Base-by-base conservation (phyloP, 1,140 invertebrate species). In the Ceratitis capitata region DNA sequence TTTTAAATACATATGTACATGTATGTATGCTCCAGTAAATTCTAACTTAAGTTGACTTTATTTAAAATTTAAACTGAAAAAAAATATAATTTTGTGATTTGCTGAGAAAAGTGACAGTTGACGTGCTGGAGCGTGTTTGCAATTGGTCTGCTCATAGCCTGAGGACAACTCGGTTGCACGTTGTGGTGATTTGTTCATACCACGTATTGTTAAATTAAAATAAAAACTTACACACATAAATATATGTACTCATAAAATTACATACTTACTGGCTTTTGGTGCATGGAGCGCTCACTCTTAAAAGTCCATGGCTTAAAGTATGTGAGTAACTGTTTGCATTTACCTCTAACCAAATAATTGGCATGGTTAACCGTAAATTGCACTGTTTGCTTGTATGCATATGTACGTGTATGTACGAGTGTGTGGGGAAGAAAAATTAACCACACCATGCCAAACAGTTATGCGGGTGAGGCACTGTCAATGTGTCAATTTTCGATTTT, bases 21-120 rank as follows among this genome's bases (percentile, higher is more conserved):
- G 23, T 10, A n/a, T 58, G 3, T 23, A 29, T 12, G 61, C 16
- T 3, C 6, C 61, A 69, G 32, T 29, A 5, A 69, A 29, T 69
- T 69, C 61, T 39, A 32, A 69, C 61, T 35, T 39, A 1, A 19
- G 61, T 19, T 26, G 12, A 61, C 3, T 32, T 32, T 19, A 69
- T 5, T n/a, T n/a, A n/a, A n/a, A n/a, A n/a, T n/a, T n/a, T n/a
- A n/a, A n/a, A n/a, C n/a, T n/a, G n/a, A n/a, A n/a, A n/a, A n/a
- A n/a, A n/a, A n/a, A 56, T 9, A 56, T n/a, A 56, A 19, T 69
- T n/a, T n/a, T 4, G 7, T 69, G 29, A 35, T 32, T 69, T 39
- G 14, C 12, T 69, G 61, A 69, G 61, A 69, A 69, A 69, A 69
- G 61, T 39, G 61, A 69, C 61, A 69, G 61, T 35, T 69, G 61